Evolutionary conservation across 92 coral and sea anemone species (phyloP).

Genomic region (Bergia puertoricense): DNA sequence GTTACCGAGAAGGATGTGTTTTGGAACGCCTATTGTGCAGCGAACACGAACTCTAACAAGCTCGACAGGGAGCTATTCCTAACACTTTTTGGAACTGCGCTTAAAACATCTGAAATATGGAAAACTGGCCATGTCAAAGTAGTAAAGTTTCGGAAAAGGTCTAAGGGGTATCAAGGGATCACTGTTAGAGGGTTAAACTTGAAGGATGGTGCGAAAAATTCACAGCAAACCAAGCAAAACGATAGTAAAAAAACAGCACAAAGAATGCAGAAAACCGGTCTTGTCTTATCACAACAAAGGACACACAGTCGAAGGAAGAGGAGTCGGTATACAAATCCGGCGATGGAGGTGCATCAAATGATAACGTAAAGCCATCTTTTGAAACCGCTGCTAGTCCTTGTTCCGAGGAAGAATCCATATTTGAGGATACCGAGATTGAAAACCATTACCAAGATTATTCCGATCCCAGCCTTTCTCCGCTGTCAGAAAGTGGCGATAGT

Average conservation of each 20-base stretch:
- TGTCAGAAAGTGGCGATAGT: neutral
- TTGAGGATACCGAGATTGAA: neutral
- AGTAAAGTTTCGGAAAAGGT: slow-evolving; percentile 9
- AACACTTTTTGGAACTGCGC: slow-evolving; percentile 18
- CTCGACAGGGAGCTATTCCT: slow-evolving; percentile 12
- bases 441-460: neutral
- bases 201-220: neutral
- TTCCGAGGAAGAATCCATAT: neutral
- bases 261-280: neutral
- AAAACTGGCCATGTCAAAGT: slow-evolving; percentile 25
- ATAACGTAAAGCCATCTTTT: neutral
- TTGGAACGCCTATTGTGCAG: neutral
- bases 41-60: neutral
- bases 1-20: slow-evolving; percentile 31
- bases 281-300: neutral
- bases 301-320: slow-evolving; percentile 9
- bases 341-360: slow-evolving; percentile 2
- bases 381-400: neutral
- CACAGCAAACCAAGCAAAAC: neutral
- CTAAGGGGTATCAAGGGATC: slow-evolving; percentile 24
- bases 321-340: neutral
- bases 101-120: neutral
- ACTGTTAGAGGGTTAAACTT: neutral
- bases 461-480: slow-evolving; percentile 7
- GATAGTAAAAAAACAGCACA: neutral